Evolutionary conservation across 2,888 invertebrate species (phyloP), one percentile per base, ranked within the genome.

Genomic region (Poecilus cupreus): DNA sequence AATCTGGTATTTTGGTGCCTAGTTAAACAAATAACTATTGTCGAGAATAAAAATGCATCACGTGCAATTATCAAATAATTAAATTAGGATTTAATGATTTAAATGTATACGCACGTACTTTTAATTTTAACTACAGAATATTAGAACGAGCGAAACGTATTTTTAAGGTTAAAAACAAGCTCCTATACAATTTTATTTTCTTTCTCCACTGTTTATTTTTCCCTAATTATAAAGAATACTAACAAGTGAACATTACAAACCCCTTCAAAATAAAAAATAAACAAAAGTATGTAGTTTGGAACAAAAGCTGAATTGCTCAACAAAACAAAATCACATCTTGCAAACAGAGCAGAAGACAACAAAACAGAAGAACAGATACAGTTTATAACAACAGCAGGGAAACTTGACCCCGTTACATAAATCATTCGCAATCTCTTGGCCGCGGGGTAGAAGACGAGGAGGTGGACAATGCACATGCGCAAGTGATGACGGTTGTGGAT

Each of bases 391-490:
- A 49, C 24, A 68, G 64, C 57, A 26, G 18, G 70, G 37, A 79
- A 79, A 79, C 70, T 79, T 79, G 64, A 79, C 79, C 79, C 51
- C 70, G 68, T 79, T 79, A 70, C 70, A 79, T 79, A 79, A 79
- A 79, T 79, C 79, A 79, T 79, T 68, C 79, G 68, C 68, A 79
- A 51, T 79, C 70, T 79, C 79, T 51, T 70, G 79, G 70, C n/a
- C n/a, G 49, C 79, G 24, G 22, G 22, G 20, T 1, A 24, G 46
- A 39, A 18, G 37, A 37, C 32, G 37, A 11, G 24, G 24, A 8
- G 22, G 24, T 5, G 32, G 24, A 24, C 16, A 54, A n/a, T n/a
- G n/a, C n/a, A n/a, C n/a, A n/a, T n/a, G n/a, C n/a, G n/a, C n/a
- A n/a, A n/a, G 43, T 0, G 51, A 8, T 18, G 8, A 18, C 3